phyloP scores from a whole-genome alignment of 30 jellyfish, hydroid and myxozoan species.

The Pseudorhiza aurosa region DNA sequence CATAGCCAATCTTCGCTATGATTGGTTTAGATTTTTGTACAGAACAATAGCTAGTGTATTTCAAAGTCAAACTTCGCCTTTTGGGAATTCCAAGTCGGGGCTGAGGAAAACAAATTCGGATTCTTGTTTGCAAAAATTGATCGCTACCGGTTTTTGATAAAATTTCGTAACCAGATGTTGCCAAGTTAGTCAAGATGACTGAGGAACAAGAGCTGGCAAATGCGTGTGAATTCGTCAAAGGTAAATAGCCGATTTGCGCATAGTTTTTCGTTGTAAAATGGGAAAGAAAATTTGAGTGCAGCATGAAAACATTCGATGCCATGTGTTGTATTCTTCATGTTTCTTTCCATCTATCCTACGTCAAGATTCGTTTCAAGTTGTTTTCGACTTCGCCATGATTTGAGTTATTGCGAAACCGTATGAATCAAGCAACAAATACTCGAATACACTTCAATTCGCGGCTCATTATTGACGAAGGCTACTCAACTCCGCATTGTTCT shows the following conservation, averaged over 20 bases:
- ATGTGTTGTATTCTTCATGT: not conserved
- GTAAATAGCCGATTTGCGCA: conserved; percentile 43
- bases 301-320: not conserved
- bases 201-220: conserved; percentile 92
- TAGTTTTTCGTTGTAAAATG: not conserved
- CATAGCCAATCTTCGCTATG: conserved; percentile 6
- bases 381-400: not conserved
- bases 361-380: too few species aligned
- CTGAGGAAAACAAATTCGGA: not conserved
- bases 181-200: conserved; percentile 47
- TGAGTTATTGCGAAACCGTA: not conserved
- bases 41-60: conserved; percentile 38
- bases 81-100: conserved; percentile 27
- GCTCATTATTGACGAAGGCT: not conserved
- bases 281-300: not conserved
- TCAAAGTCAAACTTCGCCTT: conserved; percentile 50
- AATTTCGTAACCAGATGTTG: conserved; percentile 29
- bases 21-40: conserved; percentile 23
- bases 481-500: not conserved
- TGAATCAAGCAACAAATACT: not conserved
- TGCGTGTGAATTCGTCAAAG: conserved; percentile 91
- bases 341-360: not conserved
- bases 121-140: not conserved
- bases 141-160: not conserved
- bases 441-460: too few species aligned